Conservation (phyloP, 2,888 invertebrate genomes). For the Drosophila nr. perissopoda region DNA sequence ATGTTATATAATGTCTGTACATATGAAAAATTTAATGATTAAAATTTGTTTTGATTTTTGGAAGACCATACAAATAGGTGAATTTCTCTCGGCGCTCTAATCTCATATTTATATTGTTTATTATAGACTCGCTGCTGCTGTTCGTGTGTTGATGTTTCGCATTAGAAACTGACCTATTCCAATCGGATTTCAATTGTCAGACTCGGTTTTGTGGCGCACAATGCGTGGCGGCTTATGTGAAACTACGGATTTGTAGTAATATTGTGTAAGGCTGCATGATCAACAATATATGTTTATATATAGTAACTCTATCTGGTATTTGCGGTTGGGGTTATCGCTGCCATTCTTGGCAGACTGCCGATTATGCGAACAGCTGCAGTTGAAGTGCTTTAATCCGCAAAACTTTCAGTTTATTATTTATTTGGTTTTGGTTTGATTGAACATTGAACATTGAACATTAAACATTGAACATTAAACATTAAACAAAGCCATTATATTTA, state of each 20-base stretch:
- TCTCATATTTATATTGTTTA: conserved; percentile 48
- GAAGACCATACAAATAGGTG: not conserved
- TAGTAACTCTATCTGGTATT: not conserved
- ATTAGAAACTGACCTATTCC: conserved; percentile 72
- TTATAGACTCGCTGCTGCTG: conserved; percentile 36
- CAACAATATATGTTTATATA: conserved; percentile 2
- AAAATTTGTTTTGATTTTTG: not conserved
- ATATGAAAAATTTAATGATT: not conserved
- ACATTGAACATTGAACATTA: not conserved
- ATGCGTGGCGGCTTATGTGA: conserved; percentile 15
- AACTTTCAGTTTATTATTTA: not conserved
- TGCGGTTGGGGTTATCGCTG: conserved; percentile 39
- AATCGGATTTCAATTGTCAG: conserved; percentile 63
- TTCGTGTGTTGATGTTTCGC: conserved; percentile 7
- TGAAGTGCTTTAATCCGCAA: conserved; percentile 4
- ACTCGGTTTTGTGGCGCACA: conserved; percentile 15
- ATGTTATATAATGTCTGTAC: not conserved
- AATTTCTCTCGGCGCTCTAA: conserved; percentile 22
- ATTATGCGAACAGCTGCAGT: conserved; percentile 5
- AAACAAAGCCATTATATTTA: not conserved
- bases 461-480: not conserved
- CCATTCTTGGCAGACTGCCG: not conserved
- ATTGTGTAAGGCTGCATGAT: conserved; percentile 22
- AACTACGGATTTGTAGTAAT: conserved; percentile 29
- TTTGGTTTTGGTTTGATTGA: not conserved